Evolutionary conservation across 2,888 invertebrate species (phyloP), one percentile per base, ranked within the genome.

Genomic region (Phlogophora meticulosa): DNA sequence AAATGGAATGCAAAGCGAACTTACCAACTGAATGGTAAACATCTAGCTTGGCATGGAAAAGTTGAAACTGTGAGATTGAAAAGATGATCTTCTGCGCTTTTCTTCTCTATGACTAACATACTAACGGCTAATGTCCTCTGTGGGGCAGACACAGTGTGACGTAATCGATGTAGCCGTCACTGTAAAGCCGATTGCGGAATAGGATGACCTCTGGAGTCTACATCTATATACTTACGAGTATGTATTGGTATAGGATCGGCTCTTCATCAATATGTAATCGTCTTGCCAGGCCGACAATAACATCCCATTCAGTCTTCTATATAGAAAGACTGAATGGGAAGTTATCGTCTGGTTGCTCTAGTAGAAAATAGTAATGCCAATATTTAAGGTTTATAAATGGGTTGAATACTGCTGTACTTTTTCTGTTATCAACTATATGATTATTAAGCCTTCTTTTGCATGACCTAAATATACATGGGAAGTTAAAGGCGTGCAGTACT

Each of bases 131-230:
- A 82, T 79, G 76, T 65, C 67, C 65, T 81, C 62, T 49, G 62
- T 64, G 76, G 72, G 60, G 63, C 58, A 75, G 57, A 82, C 38
- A 63, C 68, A 51, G 56, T 76, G 69, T 79, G 80, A 76, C 80
- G 76, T 69, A 63, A 76, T 79, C 80, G 80, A 76, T 69, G 76
- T 67, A 57, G 53, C 57, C 76, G 69, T 76, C 76, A 63, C 56
- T 76, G 59, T 67, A 55, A 60, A 79, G 52, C 58, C 34, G 67
- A 78, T 74, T 67, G 52, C 36, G 69, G 62, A 67, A 61, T 78
- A 53, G 75, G 17, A 66, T 78, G 78, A 77, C 63, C 70, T 71
- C 70, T 76, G 13, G 76, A 76, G 49, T 75, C 45, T 36, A 52
- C 4, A 53, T 36, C 40, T 51, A 46, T 58, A 36, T 71, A 59